phyloP scores from a whole-genome alignment of 2,888 invertebrate species.

The Rugalucina vietnamica region DNA sequence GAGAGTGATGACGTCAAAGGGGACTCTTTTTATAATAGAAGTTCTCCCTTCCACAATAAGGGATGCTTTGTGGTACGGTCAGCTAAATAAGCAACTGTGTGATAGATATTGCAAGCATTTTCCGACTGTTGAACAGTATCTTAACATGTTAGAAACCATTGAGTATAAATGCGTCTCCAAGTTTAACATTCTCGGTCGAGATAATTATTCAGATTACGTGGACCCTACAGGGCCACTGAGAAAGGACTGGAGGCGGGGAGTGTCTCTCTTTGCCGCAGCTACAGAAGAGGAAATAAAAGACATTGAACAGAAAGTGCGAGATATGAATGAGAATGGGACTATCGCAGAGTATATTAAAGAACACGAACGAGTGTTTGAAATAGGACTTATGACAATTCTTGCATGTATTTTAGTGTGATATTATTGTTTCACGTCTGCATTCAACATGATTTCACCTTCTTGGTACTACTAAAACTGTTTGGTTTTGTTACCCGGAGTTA shows the following conservation, averaged over 20 bases:
- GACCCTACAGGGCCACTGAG: constrained; percentile 20
- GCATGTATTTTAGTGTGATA: not conserved
- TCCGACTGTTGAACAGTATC: not conserved
- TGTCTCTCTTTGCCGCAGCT: constrained; percentile 9
- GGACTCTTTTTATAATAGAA: constrained; percentile 14
- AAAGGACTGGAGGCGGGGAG: constrained; percentile 13
- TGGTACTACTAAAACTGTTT: too few species aligned
- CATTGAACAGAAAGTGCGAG: not conserved
- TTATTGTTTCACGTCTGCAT: too few species aligned
- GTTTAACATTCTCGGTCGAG: not conserved
- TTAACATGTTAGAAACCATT: not conserved
- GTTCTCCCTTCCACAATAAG: not conserved
- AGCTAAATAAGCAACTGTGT: not conserved
- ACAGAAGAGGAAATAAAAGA: constrained; percentile 26
- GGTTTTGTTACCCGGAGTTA: too few species aligned
- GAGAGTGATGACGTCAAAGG: constrained; percentile 2
- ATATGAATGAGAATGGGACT: not conserved
- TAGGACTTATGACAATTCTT: not conserved
- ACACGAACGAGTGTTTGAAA: not conserved
- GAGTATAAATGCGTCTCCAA: not conserved
- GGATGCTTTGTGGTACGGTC: constrained; percentile 22
- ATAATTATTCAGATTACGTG: not conserved
- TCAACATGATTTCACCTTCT: too few species aligned
- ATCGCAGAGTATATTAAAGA: not conserved
- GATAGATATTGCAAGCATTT: constrained; percentile 9